Conservation (phyloP, 2,888 invertebrate species). For the Entomobrya multifasciata region DNA sequence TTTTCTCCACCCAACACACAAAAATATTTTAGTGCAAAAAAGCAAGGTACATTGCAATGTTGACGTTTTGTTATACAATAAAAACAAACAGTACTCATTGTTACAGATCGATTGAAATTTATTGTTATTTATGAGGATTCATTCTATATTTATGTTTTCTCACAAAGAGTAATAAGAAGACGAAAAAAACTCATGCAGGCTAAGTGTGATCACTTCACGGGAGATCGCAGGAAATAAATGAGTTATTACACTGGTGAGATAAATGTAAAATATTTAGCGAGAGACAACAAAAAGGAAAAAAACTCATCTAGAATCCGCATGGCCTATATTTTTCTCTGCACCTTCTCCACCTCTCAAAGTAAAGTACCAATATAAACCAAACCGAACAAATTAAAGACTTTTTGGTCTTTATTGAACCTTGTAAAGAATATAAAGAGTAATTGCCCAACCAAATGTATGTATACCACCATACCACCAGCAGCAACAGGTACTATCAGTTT, state of each 20-base stretch:
- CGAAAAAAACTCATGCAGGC: no score
- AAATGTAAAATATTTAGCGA: not conserved
- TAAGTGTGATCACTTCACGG: no score
- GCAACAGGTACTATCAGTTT: constrained; percentile 20
- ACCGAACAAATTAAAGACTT: constrained; percentile 1
- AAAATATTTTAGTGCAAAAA: no score
- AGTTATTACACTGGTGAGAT: constrained; percentile 4
- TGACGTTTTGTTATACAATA: constrained; percentile 20
- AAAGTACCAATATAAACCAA: no score
- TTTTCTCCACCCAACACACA: constrained; percentile 20
- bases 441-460: not conserved
- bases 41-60: not conserved
- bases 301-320: constrained; percentile 38
- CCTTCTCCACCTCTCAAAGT: no score
- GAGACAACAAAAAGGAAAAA: constrained; percentile 14
- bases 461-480: constrained; percentile 5
- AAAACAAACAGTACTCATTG: constrained; percentile 13
- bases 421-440: not conserved
- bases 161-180: no score
- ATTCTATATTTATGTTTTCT: no score
- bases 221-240: constrained; percentile 26
- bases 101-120: no score
- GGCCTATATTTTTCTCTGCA: constrained; percentile 38
- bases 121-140: no score
- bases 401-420: constrained; percentile 3